Evolutionary conservation across 2,888 invertebrate genomes (phyloP), one percentile per base, ranked within the genome.

Genomic region (Harpagoxenus sublaevis): DNA sequence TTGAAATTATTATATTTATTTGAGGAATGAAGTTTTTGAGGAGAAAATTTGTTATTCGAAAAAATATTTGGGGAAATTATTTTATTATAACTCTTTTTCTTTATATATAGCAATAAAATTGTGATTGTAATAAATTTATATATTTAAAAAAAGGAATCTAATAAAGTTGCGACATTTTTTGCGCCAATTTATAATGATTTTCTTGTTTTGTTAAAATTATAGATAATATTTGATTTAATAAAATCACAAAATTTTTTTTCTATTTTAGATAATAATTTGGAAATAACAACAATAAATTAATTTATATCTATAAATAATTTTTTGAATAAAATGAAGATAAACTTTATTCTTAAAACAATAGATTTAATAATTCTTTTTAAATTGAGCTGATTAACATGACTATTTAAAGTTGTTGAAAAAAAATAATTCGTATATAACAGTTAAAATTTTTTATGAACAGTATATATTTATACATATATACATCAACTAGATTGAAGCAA

Each of bases 141-240:
- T n/a, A n/a, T n/a, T n/a, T n/a, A 23, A 23, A 39, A 45, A 65
- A 45, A 23, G n/a, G 8, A 2, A 45, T 45, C 10, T 23, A 45
- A 39, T 39, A 10, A 63, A 39, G n/a, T 63, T 0, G 0, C 2
- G 35, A n/a, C 5, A 39, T 42, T 23, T 39, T 65, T 39, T n/a
- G 4, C 4, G n/a, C 3, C 4, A 4, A 39, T 65, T 65, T 42
- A 35, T 35, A 23, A 23, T 55, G 4, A 55, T n/a, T 10, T 39
- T 39, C 6, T 39, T 1, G 35, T 23, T 42, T 65, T 42, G 2
- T 42, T 42, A 12, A 42, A 42, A 65, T 39, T n/a, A 39, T 63
- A 65, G 10, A n/a, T 63, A 65, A 23, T 65, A 65, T 42, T 42
- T 65, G 9, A 42, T 42, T 42, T 65, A 42, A 65, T 42, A 42